Conservation (phyloP, 1,140 invertebrate species). For the Polyergus mexicanus region DNA sequence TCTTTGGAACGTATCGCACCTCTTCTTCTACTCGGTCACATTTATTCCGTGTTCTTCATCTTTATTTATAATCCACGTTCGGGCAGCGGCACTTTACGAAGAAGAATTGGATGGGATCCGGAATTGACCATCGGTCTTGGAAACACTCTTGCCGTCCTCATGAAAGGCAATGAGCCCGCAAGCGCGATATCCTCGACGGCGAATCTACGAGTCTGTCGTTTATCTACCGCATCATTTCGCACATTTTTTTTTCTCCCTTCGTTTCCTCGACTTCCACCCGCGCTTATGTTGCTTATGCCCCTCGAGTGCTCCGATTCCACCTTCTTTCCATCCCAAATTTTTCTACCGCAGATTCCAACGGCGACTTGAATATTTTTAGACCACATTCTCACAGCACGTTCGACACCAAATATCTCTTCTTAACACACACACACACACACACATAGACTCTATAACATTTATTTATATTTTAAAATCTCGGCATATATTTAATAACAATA, state of each 20-base stretch:
- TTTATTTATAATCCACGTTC: conserved; percentile 71
- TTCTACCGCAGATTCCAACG: neutral
- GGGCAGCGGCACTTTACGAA: conserved; percentile 40
- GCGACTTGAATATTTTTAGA: neutral
- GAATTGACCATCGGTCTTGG: conserved; percentile 73
- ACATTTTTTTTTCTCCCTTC: conserved; percentile 33
- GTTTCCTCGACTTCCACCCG: conserved; percentile 3
- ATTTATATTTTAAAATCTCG: neutral
- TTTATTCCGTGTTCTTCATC: conserved; percentile 56
- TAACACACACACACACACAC: neutral
- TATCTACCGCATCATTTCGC: conserved; percentile 59
- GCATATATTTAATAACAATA: neutral
- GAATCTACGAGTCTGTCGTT: conserved; percentile 59
- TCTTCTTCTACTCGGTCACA: neutral
- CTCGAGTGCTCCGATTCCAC: neutral
- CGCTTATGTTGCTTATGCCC: neutral
- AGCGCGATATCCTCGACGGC: conserved; percentile 43
- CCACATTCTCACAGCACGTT: neutral
- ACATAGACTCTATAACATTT: neutral
- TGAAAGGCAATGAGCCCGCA: conserved; percentile 77
- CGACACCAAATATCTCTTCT: neutral
- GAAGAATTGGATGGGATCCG: conserved; percentile 77
- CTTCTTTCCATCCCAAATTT: conserved; percentile 37
- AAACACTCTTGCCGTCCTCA: conserved; percentile 64
- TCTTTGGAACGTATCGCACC: conserved; percentile 3